Base-by-base conservation (phyloP, 2,888 invertebrate genomes). In the Chrysodeixis includens region DNA sequence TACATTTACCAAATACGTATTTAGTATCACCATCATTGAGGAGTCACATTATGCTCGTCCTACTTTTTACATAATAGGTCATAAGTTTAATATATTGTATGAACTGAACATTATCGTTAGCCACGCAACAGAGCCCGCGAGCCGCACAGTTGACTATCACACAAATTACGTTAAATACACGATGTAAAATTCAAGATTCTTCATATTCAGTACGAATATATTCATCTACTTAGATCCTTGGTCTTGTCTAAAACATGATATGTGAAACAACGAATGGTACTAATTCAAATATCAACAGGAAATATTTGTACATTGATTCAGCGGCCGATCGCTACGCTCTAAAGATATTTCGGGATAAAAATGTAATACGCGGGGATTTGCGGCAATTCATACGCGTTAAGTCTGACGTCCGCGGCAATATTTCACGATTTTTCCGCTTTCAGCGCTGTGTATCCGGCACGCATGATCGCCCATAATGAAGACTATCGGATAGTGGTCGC, bases 391-490 rank as follows among this genome's bases (percentile, higher is more conserved):
- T 88, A 88, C 80, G 83, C 79, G 86, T 88, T 88, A 87, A 85
- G 84, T 79, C 82, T 79, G 83, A 82, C 85, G 82, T 81, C 79
- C 73, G 75, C 79, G 74, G 77, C 80, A 67, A 86, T 90, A 89
- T 90, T 89, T 91, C 87, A 88, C 84, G 87, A 90, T 90, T 90
- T 90, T 88, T 88, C 86, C 86, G 83, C 82, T 83, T 82, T 80
- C 78, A 74, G 81, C 83, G 81, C 84, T 86, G 82, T 85, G 79
- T 82, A 87, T 83, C 87, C 88, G 78, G 80, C 87, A 91, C 90
- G 92, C 92, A 90, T 91, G 93, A 90, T 90, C 89, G 87, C 83
- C 84, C 87, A 80, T 91, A 90, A 92, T 90, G 88, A 91, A 92
- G 90, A 88, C 89, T 90, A 91, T 90, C 87, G 82, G 87, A 89